A percentile compares a stretch with the other conserved stretches of the same genome.
Evolutionary conservation across 2,888 invertebrate species (phyloP).

Genomic region (Caenorhabditis zanzibari): DNA sequence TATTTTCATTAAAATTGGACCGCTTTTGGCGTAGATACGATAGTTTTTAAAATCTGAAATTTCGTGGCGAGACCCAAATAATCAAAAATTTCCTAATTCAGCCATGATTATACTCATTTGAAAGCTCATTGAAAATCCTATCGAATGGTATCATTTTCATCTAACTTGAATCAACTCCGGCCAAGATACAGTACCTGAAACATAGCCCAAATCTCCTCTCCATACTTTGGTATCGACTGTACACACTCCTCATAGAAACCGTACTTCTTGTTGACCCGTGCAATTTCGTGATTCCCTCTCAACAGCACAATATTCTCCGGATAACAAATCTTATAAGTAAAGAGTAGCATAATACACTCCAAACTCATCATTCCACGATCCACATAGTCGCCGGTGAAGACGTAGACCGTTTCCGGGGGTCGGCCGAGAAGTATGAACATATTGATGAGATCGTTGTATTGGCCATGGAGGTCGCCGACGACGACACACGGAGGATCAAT

Average conservation of each 20-base stretch:
- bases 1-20: too few species aligned
- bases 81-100: not conserved
- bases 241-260: conserved; percentile 75
- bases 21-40: too few species aligned
- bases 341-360: conserved; percentile 74
- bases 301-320: conserved; percentile 71
- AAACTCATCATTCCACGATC: conserved; percentile 75
- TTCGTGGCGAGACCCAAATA: too few species aligned
- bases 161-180: too few species aligned
- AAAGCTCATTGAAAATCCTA: too few species aligned
- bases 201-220: conserved; percentile 69
- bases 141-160: too few species aligned
- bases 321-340: conserved; percentile 75
- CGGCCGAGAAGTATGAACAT: conserved; percentile 75
- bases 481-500: conserved; percentile 71
- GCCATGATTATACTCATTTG: too few species aligned
- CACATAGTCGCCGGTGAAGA: conserved; percentile 77
- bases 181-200: too few species aligned
- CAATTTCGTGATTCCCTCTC: conserved; percentile 78
- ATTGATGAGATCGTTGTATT: conserved; percentile 75
- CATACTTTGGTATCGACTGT: conserved; percentile 43
- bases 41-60: too few species aligned
- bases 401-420: conserved; percentile 72
- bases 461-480: conserved; percentile 75
- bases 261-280: conserved; percentile 74